Percentiles rank a stretch among this genome's conserved stretches.
Evolutionary conservation across 2,797 vertebrate genomes (phyloP).

Genomic region (Tragopan temminckii): DNA sequence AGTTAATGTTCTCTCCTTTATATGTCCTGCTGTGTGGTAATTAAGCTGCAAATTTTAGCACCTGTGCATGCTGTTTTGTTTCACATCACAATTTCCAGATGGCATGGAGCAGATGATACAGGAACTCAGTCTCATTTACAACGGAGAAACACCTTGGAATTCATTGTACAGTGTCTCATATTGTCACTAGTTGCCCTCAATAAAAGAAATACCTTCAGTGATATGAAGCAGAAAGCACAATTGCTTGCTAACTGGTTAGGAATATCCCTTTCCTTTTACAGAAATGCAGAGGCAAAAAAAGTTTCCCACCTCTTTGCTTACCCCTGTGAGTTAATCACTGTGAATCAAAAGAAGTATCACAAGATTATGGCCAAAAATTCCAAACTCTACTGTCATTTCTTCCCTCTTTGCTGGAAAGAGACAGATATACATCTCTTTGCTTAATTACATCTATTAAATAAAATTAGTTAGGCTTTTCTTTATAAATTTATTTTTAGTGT

Average conservation of each 20-base stretch:
- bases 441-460: not conserved
- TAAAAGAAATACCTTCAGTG: not conserved
- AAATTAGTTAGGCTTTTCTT: not conserved
- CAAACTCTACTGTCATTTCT: not conserved
- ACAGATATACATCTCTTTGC: not conserved
- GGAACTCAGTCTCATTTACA: not conserved
- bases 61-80: constrained; percentile 19
- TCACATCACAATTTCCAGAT: constrained; percentile 23
- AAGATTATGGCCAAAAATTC: not conserved
- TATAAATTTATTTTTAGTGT: not conserved
- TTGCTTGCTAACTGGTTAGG: fast-evolving
- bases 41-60: not conserved
- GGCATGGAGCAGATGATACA: not conserved
- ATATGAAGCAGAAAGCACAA: not conserved
- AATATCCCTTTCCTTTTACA: not conserved
- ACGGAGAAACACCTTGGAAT: not conserved
- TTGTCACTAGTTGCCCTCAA: not conserved
- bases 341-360: fast-evolving
- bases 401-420: not conserved
- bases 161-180: fast-evolving
- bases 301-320: not conserved
- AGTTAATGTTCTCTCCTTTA: fast-evolving
- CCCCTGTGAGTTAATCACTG: not conserved
- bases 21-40: not conserved
- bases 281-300: not conserved